phyloP scores from a whole-genome alignment of 1,140 invertebrate genomes.

The Diabrotica undecimpunctata region DNA sequence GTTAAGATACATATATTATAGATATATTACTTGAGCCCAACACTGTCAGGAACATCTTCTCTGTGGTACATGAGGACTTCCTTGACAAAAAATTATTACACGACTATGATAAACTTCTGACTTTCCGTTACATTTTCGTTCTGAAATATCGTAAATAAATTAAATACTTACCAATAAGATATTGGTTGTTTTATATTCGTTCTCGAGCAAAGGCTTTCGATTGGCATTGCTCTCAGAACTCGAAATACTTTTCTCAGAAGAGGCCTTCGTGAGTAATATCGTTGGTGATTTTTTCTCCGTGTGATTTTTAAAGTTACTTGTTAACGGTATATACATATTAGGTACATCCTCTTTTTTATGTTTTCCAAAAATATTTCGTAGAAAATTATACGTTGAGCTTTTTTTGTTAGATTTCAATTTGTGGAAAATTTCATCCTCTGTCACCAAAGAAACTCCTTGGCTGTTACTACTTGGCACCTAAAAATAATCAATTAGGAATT shows the following conservation, averaged over 20 bases:
- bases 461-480: conserved; percentile 42
- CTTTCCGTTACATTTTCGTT: too few relatives aligned
- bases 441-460: conserved; percentile 32
- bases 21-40: too few relatives aligned
- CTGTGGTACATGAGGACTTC: too few relatives aligned
- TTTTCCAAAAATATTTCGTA: conserved; percentile 53
- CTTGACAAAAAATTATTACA: too few relatives aligned
- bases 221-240: conserved; percentile 39
- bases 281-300: conserved; percentile 58
- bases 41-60: too few relatives aligned
- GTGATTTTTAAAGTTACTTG: conserved; percentile 38
- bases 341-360: conserved; percentile 31
- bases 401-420: conserved; percentile 45
- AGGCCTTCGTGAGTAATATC: conserved; percentile 67
- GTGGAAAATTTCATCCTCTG: conserved; percentile 45
- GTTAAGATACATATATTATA: too few relatives aligned
- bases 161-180: too few relatives aligned
- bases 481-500: not conserved
- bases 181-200: not conserved
- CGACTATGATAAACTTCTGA: too few relatives aligned
- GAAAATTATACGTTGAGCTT: conserved; percentile 51
- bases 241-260: conserved; percentile 64
- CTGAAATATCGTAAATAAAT: too few relatives aligned
- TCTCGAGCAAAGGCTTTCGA: not conserved
- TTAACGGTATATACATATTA: conserved; percentile 34